Conservation (phyloP, 2,797 vertebrate genomes). For the Periophthalmus magnuspinnatus region DNA sequence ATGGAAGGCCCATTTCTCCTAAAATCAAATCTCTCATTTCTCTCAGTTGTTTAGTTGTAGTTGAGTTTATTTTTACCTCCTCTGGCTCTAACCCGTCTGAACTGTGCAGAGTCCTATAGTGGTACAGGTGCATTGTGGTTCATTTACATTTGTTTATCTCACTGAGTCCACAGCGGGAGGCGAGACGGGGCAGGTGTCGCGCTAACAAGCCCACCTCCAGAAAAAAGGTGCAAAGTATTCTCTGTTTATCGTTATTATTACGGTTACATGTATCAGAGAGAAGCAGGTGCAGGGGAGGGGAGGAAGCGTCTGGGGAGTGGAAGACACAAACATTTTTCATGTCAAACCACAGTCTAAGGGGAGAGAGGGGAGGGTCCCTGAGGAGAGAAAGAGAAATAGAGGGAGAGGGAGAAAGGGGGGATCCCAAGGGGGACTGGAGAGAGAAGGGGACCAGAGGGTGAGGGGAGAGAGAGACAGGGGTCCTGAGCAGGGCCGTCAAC, state of each 20-base stretch:
- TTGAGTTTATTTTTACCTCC: not conserved
- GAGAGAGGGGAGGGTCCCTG: not conserved
- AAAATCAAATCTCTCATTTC: not conserved
- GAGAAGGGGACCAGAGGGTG: too few relatives aligned
- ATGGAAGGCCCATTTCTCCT: too few relatives aligned
- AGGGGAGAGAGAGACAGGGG: too few relatives aligned
- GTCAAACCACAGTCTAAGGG: not conserved
- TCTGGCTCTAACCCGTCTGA: not conserved
- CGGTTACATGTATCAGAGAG: conserved; percentile 74
- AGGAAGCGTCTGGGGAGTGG: conserved; percentile 56
- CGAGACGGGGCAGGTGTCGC: conserved; percentile 66
- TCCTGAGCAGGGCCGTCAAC: too few relatives aligned
- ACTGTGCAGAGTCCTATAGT: not conserved
- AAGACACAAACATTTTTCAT: conserved; percentile 5
- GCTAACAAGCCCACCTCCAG: conserved; percentile 63
- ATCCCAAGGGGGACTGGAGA: too few relatives aligned
- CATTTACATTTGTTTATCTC: conserved; percentile 21
- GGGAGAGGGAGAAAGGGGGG: not conserved
- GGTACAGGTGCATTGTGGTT: conserved; percentile 34
- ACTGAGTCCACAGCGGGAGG: conserved; percentile 5
- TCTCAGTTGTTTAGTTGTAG: not conserved
- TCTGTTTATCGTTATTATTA: conserved; percentile 44
- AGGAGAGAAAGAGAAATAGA: not conserved
- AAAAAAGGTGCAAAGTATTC: conserved; percentile 26
- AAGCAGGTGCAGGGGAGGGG: conserved; percentile 63